A percentile compares a stretch with the other conserved stretches of the same genome.
Evolutionary conservation across 2,888 invertebrate species (phyloP).

Genomic region (Erynnis tages): DNA sequence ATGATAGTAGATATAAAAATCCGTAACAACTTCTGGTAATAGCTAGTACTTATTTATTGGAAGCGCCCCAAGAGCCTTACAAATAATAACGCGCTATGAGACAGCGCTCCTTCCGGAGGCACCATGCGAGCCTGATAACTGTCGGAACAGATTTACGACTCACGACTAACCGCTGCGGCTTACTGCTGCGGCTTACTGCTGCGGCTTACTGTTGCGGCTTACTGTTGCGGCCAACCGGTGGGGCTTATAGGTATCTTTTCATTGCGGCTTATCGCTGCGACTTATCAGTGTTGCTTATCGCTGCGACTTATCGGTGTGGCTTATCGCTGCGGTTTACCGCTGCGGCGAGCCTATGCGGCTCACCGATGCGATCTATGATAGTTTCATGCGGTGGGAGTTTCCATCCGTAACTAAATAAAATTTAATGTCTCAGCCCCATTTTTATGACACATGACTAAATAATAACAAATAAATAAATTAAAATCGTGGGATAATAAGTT

Average conservation of each 20-base stretch:
- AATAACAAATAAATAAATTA: too few species aligned
- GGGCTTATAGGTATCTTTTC: neutral
- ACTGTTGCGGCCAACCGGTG: neutral
- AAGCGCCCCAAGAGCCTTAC: slow-evolving; percentile 9
- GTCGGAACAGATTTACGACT: slow-evolving; percentile 12
- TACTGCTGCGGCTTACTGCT: neutral
- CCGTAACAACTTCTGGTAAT: too few species aligned
- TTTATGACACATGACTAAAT: too few species aligned
- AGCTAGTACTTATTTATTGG: slow-evolving; percentile 19
- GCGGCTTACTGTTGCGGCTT: neutral
- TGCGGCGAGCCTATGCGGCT: too few species aligned
- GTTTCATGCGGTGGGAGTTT: too few species aligned
- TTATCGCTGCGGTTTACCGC: neutral
- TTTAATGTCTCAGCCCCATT: too few species aligned
- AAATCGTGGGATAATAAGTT: too few species aligned
- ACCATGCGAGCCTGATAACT: slow-evolving; percentile 46
- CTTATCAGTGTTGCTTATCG: neutral
- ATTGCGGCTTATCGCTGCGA: neutral
- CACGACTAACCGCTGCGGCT: neutral
- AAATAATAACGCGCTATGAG: slow-evolving; percentile 10
- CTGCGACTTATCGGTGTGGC: neutral
- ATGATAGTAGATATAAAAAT: too few species aligned
- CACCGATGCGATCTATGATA: too few species aligned
- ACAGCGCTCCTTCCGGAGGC: slow-evolving; percentile 31
- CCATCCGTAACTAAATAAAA: too few species aligned